Evolutionary conservation across 2,113 vertebrate species (phyloP).

Genomic region (Zingel zingel): DNA sequence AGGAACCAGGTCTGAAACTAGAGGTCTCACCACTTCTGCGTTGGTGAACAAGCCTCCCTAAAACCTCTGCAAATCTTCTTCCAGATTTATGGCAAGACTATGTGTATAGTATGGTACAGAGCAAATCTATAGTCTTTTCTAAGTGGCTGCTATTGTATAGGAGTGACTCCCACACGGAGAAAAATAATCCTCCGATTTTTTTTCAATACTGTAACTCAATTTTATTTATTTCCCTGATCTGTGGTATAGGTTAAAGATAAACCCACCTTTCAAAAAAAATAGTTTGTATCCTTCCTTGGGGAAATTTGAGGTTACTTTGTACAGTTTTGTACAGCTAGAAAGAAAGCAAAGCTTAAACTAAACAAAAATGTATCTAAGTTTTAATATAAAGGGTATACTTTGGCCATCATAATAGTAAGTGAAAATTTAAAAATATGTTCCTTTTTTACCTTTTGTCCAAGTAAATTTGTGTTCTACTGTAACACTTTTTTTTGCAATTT

Average conservation of each 20-base stretch:
- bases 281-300: background rate
- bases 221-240: conserved; percentile 40
- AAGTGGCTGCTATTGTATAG: conserved; percentile 2
- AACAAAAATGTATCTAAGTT: background rate
- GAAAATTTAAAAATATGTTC: background rate
- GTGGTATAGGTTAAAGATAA: background rate
- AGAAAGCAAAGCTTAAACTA: background rate
- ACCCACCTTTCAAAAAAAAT: background rate
- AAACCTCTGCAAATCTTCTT: conserved; percentile 48
- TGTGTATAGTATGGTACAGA: background rate
- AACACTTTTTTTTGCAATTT: background rate
- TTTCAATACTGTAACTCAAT: background rate
- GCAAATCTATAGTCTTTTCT: conserved; percentile 49
- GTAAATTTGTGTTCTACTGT: background rate
- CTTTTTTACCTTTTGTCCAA: background rate
- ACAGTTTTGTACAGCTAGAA: background rate
- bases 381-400: background rate
- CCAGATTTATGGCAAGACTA: conserved; percentile 61
- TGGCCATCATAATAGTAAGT: background rate
- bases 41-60: conserved; percentile 54
- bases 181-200: background rate
- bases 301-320: background rate
- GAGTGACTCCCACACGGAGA: background rate
- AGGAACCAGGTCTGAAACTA: conserved; percentile 46
- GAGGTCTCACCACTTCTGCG: conserved; percentile 33